Evolutionary conservation across 1,140 invertebrate genomes (phyloP), one percentile per base, ranked within the genome.

Genomic region (Seison nebaliae): DNA sequence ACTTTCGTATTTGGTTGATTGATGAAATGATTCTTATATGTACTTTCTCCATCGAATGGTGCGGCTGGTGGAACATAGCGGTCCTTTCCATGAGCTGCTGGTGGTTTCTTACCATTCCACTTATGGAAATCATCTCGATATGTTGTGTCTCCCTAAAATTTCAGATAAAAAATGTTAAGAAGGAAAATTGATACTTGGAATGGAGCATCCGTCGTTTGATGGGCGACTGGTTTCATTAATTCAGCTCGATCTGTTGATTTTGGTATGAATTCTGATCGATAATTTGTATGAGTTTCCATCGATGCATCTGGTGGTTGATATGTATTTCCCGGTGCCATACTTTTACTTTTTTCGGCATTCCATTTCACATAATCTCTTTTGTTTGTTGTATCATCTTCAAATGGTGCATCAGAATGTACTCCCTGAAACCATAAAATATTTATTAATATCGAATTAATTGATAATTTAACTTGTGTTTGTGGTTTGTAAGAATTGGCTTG

Each of bases 271-370:
- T 51, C 48, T 3, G 47, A 20, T 28, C 51, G 45, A 41, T 51
- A 47, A 5, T 56, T 59, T 9, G 60, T 61, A 21, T 49, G 48
- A 26, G 50, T 45, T 19, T 59, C 55, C 48, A 63, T 56, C 5
- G 49, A 49, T 2, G 59, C 60, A 12, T 50, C 51, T 28, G 57
- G 58, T 35, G 49, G 51, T 43, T 46, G 32, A 44, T 50, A 54
- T 14, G 38, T 39, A 31, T 49, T 28, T n/a, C n/a, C n/a, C n/a
- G n/a, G n/a, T n/a, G n/a, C n/a, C n/a, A n/a, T n/a, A n/a, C n/a
- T n/a, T 33, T 55, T 48, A 16, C 48, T 45, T 28, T 49, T 36
- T 32, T 54, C 47, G 21, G 48, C 38, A 35, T 51, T 48, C 56
- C 56, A 60, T 36, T 41, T 48, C 15, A 50, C 47, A 41, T 48